Evolutionary conservation across 2,797 vertebrate species (phyloP).

Genomic region (Tadarida brasiliensis): DNA sequence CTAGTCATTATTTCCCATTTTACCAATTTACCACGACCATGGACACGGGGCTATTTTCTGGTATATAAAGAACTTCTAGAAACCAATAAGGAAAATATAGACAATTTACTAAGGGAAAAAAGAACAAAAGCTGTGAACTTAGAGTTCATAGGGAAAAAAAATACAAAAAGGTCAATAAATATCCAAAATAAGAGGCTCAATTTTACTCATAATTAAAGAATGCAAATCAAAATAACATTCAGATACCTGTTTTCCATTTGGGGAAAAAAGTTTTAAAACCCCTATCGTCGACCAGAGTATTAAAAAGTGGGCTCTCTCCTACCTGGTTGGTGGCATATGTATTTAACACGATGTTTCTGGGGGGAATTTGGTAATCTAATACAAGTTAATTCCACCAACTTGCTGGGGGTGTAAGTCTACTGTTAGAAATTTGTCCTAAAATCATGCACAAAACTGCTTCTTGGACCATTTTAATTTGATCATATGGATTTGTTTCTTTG

Average conservation of each 20-base stretch:
- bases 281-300: accelerated
- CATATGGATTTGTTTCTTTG: not conserved
- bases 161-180: not conserved
- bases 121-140: not conserved
- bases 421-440: not conserved
- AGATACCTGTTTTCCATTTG: not conserved
- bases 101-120: not conserved
- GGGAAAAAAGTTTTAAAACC: not conserved
- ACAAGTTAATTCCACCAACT: not conserved
- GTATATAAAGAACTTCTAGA: not conserved
- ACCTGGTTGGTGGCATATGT: accelerated
- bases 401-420: not conserved
- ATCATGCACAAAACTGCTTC: not conserved
- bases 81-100: not conserved
- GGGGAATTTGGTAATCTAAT: not conserved
- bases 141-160: not conserved
- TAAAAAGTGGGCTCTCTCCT: not conserved
- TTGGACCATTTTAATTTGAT: not conserved
- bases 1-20: accelerated
- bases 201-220: not conserved
- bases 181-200: not conserved
- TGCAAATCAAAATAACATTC: not conserved
- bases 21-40: accelerated
- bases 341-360: not conserved
- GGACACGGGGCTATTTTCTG: not conserved